These are phyloP conservation scores for Cyclopterus lumpus DNA, from an alignment of 2,797 vertebrate genomes.

Conservation along the genomic window DNA sequence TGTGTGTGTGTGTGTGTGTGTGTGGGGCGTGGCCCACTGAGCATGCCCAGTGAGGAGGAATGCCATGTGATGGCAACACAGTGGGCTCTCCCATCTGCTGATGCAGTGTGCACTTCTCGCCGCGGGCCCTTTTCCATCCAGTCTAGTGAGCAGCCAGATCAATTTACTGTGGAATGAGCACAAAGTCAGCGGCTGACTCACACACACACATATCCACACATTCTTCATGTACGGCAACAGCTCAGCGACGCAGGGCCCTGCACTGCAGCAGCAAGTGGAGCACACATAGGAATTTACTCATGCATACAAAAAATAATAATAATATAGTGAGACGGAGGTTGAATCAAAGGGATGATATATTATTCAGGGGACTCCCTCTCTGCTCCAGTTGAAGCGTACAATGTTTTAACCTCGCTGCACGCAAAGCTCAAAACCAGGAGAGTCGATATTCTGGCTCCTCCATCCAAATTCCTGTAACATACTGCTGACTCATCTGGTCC, in stretches of 20 bases:
- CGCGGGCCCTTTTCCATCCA: conserved; percentile 87
- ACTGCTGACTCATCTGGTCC: conserved; percentile 64
- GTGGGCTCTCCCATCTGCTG: conserved; percentile 88
- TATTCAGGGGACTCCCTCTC: conserved; percentile 68
- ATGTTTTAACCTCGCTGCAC: conserved; percentile 36
- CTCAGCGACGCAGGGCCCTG: conserved; percentile 44
- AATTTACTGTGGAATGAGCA: conserved; percentile 85
- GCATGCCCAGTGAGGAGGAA: conserved; percentile 82
- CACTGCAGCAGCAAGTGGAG: conserved; percentile 58
- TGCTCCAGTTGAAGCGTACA: conserved; percentile 37
- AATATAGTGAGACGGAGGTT: conserved; percentile 29
- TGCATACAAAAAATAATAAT: conserved; percentile 58
- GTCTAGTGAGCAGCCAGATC: conserved; percentile 91
- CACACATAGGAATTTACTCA: conserved; percentile 69
- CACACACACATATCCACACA: conserved; percentile 54
- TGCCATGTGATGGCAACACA: conserved; percentile 86
- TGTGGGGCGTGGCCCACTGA: conserved; percentile 70
- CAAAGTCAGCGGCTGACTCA: conserved; percentile 71
- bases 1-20: background rate
- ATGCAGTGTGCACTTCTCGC: conserved; percentile 72
- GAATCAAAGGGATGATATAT: conserved; percentile 61
- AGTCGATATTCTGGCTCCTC: conserved; percentile 16
- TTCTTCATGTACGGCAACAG: conserved; percentile 61
- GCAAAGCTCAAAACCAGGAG: conserved; percentile 17
- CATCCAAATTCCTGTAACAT: conserved; percentile 34